Percentiles rank a stretch among this genome's conserved stretches.
phyloP scores from a whole-genome alignment of 2,113 vertebrate genomes.

The Tor tambroides region DNA sequence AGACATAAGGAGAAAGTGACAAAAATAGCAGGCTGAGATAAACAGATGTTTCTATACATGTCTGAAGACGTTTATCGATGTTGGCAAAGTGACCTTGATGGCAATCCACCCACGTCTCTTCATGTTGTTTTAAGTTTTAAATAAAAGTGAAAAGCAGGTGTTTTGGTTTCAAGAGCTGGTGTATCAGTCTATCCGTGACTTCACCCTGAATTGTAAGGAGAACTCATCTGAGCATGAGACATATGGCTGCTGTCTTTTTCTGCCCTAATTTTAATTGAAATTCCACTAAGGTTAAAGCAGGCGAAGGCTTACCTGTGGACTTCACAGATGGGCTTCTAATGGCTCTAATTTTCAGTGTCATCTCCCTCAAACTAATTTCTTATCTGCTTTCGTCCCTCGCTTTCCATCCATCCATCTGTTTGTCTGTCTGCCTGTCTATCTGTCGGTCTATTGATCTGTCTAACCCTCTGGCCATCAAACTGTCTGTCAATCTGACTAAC shows the following conservation, averaged over 20 bases:
- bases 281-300: slow-evolving; percentile 30
- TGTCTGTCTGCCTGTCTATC: neutral
- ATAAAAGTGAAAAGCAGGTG: slow-evolving; percentile 20
- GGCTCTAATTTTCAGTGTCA: neutral
- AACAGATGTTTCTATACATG: neutral
- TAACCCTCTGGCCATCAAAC: neutral
- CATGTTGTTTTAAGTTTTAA: neutral
- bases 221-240: slow-evolving; percentile 14
- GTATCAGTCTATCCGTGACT: neutral
- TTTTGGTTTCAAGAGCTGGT: neutral
- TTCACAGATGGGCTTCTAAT: slow-evolving; percentile 41
- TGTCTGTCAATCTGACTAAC: too few relatives aligned
- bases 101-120: neutral
- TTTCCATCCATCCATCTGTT: neutral
- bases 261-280: slow-evolving; percentile 33
- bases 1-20: neutral
- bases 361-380: slow-evolving; percentile 20
- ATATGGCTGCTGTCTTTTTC: slow-evolving; percentile 36
- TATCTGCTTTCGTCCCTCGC: neutral
- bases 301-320: slow-evolving; percentile 41
- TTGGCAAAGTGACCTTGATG: slow-evolving; percentile 8
- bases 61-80: slow-evolving; percentile 14
- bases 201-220: neutral
- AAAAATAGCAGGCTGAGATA: neutral
- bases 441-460: neutral